These are phyloP conservation scores for Cynopterus brachyotis DNA, from an alignment of 2,113 vertebrate species.

Conservation along the genomic window DNA sequence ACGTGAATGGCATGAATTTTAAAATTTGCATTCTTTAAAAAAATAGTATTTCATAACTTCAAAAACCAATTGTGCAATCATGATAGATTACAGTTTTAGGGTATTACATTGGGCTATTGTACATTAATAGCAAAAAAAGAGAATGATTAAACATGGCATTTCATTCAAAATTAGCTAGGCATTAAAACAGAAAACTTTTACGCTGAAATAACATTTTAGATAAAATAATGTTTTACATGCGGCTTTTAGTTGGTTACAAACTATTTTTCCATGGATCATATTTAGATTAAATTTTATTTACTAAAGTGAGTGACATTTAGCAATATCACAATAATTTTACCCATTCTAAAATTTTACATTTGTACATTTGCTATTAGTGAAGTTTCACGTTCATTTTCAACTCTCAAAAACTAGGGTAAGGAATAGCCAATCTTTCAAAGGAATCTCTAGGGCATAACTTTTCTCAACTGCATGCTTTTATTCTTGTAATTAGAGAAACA, in stretches of 20 bases:
- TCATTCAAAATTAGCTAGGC: background rate
- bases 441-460: constrained; percentile 17
- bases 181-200: background rate
- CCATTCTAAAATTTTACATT: background rate
- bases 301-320: background rate
- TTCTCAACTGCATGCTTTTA: background rate
- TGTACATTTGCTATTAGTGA: background rate
- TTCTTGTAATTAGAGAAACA: constrained; percentile 45
- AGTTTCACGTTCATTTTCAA: constrained; percentile 36
- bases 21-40: background rate
- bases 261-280: background rate
- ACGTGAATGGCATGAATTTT: background rate
- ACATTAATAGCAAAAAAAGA: background rate
- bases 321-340: background rate
- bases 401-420: constrained; percentile 38
- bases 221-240: background rate
- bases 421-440: background rate
- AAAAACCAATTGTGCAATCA: background rate
- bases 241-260: background rate
- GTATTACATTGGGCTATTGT: background rate
- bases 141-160: background rate
- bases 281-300: background rate
- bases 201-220: background rate
- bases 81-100: background rate
- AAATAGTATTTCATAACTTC: background rate